phyloP scores from a whole-genome alignment of 1,140 invertebrate species.

The Bombus polaris region DNA sequence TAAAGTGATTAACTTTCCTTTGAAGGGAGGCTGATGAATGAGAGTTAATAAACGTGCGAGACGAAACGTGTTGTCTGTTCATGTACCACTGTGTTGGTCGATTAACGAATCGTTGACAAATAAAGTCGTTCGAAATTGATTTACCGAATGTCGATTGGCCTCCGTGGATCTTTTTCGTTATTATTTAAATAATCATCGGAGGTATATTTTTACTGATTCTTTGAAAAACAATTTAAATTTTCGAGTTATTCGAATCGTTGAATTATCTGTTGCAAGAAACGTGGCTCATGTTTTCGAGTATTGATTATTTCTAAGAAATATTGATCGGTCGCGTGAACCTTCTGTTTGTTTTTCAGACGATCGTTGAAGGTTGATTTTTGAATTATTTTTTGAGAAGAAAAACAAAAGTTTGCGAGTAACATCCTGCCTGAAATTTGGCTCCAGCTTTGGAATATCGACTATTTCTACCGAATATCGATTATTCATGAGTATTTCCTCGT shows the following conservation, averaged over 20 bases:
- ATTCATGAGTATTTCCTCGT: too few relatives aligned
- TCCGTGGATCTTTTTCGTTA: neutral
- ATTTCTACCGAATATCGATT: neutral
- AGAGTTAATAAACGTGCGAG: constrained; percentile 52
- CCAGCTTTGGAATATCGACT: neutral
- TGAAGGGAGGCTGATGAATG: constrained; percentile 6
- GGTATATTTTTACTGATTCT: too few relatives aligned
- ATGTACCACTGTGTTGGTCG: constrained; percentile 42
- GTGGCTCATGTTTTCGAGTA: too few relatives aligned
- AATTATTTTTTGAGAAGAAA: neutral
- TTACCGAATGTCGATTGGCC: neutral
- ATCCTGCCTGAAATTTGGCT: neutral
- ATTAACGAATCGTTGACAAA: constrained; percentile 12
- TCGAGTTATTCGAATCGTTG: too few relatives aligned
- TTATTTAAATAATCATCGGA: too few relatives aligned
- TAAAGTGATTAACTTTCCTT: too few relatives aligned
- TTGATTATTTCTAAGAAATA: too few relatives aligned
- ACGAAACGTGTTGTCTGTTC: constrained; percentile 46
- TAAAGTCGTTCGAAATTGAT: neutral
- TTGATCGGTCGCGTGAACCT: too few relatives aligned
- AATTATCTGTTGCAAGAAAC: too few relatives aligned
- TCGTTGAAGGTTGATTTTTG: neutral
- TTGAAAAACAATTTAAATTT: too few relatives aligned
- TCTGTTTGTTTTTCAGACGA: neutral
- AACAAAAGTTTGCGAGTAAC: neutral